A percentile compares a stretch with the other conserved stretches of the same genome.
Evolutionary conservation across 2,113 vertebrate species (phyloP).

Genomic region (Fregata magnificens): DNA sequence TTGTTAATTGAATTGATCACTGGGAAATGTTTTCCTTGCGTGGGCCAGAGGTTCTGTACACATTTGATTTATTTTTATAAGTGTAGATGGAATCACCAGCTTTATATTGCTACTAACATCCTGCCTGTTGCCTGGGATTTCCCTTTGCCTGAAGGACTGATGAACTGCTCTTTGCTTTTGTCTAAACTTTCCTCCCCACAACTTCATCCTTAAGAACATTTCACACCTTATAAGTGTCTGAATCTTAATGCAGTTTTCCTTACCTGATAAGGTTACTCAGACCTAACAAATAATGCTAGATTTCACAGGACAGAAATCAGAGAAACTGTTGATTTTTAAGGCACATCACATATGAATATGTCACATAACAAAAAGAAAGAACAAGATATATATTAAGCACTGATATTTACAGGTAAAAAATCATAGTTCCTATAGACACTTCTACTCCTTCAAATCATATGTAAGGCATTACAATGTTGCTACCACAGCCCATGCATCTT

Average conservation of each 20-base stretch:
- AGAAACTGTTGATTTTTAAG: neutral
- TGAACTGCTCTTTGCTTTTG: neutral
- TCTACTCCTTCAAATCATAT: neutral
- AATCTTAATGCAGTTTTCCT: neutral
- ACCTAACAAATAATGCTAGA: neutral
- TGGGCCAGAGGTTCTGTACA: neutral
- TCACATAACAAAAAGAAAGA: neutral
- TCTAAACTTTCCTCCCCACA: neutral
- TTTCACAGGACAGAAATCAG: neutral
- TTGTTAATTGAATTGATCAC: neutral
- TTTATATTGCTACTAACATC: neutral
- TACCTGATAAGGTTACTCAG: neutral
- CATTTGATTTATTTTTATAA: neutral
- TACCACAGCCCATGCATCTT: neutral
- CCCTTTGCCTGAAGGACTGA: neutral
- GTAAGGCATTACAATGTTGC: neutral
- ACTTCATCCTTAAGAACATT: neutral
- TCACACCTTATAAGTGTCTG: neutral
- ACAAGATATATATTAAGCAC: neutral
- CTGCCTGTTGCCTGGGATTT: neutral
- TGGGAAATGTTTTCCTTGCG: neutral
- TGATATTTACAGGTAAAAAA: neutral
- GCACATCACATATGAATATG: neutral
- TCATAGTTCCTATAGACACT: neutral
- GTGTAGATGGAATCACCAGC: neutral